Evolutionary conservation across 2,888 invertebrate species (phyloP).

Genomic region (Volucella inflata): DNA sequence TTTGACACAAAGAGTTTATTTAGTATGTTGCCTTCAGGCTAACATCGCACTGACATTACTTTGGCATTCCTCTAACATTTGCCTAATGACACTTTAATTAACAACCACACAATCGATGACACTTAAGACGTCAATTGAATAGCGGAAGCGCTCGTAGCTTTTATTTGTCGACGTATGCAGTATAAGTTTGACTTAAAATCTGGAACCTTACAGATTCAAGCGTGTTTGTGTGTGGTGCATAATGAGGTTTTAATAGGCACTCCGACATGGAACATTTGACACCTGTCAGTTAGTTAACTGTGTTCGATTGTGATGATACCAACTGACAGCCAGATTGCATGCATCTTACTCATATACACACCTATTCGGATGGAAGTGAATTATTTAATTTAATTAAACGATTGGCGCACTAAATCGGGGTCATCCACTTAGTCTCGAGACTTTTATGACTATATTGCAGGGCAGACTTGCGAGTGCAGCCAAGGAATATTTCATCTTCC

Average conservation of each 20-base stretch:
- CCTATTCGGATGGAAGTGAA: conserved; percentile 43
- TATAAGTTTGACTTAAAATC: too few species aligned
- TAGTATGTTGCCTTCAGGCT: conserved; percentile 3
- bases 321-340: conserved; percentile 47
- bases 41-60: conserved; percentile 63
- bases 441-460: conserved; percentile 39
- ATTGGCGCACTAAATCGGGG: conserved; percentile 50
- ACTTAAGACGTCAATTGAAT: conserved; percentile 60
- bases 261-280: conserved; percentile 45
- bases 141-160: not conserved
- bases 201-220: too few species aligned
- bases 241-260: conserved; percentile 34
- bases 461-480: conserved; percentile 2
- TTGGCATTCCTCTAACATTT: conserved; percentile 53
- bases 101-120: conserved; percentile 69
- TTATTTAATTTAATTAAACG: conserved; percentile 72
- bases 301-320: conserved; percentile 29
- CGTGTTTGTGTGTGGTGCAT: not conserved
- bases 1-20: not conserved
- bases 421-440: conserved; percentile 51
- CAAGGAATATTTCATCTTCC: conserved; percentile 31
- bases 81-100: conserved; percentile 72
- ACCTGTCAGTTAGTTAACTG: conserved; percentile 57
- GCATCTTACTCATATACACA: not conserved
- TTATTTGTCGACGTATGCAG: too few species aligned